Evolutionary conservation across 1,140 invertebrate species (phyloP).

Genomic region (Leptopilina boulardi): DNA sequence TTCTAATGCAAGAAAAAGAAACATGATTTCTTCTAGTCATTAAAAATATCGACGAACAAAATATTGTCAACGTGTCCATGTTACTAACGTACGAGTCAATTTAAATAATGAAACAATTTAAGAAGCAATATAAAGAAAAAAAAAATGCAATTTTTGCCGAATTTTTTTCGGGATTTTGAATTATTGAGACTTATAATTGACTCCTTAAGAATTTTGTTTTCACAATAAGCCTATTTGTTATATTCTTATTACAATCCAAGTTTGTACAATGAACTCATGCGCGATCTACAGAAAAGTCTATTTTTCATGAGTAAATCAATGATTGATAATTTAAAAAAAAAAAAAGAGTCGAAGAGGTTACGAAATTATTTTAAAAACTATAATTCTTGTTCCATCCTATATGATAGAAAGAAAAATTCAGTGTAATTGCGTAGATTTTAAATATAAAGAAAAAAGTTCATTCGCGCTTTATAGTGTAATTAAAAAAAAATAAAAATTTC

Average conservation of each 20-base stretch:
- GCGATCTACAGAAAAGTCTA: constrained; percentile 25
- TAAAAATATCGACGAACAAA: constrained; percentile 1
- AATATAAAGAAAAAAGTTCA: not conserved
- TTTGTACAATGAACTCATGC: constrained; percentile 19
- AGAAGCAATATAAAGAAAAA: not conserved
- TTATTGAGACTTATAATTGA: not conserved
- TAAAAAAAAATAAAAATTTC: not conserved
- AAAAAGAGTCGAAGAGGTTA: not conserved
- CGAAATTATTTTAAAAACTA: constrained; percentile 2
- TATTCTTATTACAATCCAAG: no score
- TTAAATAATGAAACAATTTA: not conserved
- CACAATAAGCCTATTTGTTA: not conserved
- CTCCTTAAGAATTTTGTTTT: not conserved
- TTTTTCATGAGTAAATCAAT: not conserved
- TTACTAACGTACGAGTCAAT: constrained; percentile 12
- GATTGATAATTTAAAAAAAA: not conserved
- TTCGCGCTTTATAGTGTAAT: constrained; percentile 6
- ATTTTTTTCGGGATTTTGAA: not conserved
- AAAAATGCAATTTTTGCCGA: not conserved
- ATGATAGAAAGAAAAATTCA: not conserved
- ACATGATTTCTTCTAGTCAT: not conserved
- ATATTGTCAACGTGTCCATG: constrained; percentile 30
- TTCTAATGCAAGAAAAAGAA: not conserved
- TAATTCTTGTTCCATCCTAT: not conserved
- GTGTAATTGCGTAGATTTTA: not conserved